Conservation (phyloP, 2,797 vertebrate species). For the Octomys mimax region DNA sequence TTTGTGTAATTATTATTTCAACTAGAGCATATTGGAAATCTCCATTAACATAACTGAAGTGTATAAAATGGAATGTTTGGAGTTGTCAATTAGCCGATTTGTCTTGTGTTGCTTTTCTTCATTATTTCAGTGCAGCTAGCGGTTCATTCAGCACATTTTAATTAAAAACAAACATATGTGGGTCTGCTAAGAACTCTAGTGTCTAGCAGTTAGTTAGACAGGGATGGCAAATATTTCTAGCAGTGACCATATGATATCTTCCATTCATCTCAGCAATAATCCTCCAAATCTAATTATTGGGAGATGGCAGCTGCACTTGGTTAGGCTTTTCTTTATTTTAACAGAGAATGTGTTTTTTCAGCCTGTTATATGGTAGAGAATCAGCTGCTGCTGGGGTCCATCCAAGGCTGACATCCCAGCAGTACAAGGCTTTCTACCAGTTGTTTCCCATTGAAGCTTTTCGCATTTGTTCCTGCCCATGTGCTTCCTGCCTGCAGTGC, state of each 20-base stretch:
- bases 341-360: slow-evolving; percentile 69
- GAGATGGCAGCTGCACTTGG: slow-evolving; percentile 71
- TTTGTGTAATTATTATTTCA: slow-evolving; percentile 77
- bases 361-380: slow-evolving; percentile 7
- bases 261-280: slow-evolving; percentile 80
- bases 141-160: slow-evolving; percentile 87
- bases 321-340: slow-evolving; percentile 79
- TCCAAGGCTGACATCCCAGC: slow-evolving; percentile 40
- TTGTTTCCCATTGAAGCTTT: background rate
- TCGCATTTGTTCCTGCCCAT: background rate
- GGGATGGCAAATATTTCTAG: slow-evolving; percentile 82
- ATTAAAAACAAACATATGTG: slow-evolving; percentile 88
- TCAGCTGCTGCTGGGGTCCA: slow-evolving; percentile 49
- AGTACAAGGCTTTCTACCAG: background rate
- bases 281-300: slow-evolving; percentile 80
- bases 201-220: slow-evolving; percentile 83
- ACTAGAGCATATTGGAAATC: slow-evolving; percentile 85
- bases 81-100: slow-evolving; percentile 86
- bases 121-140: slow-evolving; percentile 83
- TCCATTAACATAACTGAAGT: slow-evolving; percentile 82
- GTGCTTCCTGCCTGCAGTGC: background rate
- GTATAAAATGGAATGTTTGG: slow-evolving; percentile 84
- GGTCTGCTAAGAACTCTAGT: slow-evolving; percentile 84
- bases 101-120: slow-evolving; percentile 84
- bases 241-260: slow-evolving; percentile 73